These are phyloP conservation scores for Sipha flava DNA, from an alignment of 1,140 invertebrate genomes.

Conservation along the genomic window DNA sequence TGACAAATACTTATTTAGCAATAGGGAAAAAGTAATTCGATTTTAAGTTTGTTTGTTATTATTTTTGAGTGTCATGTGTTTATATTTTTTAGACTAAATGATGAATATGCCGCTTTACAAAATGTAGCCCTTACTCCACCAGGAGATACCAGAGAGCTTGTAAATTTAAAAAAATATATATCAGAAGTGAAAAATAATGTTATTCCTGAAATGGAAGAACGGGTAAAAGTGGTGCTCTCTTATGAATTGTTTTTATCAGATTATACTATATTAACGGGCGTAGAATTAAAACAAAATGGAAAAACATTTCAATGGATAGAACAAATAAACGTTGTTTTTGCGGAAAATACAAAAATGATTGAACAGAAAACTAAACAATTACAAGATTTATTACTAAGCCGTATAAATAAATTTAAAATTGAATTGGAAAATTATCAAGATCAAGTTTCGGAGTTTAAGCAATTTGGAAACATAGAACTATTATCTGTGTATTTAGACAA, in stretches of 20 bases:
- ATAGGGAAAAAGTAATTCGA: slow-evolving; percentile 61
- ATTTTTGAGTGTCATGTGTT: neutral
- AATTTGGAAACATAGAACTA: slow-evolving; percentile 80
- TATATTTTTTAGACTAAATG: slow-evolving; percentile 58
- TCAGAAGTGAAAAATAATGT: slow-evolving; percentile 63
- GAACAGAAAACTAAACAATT: slow-evolving; percentile 77
- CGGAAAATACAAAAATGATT: slow-evolving; percentile 70
- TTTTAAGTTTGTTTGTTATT: neutral
- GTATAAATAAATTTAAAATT: slow-evolving; percentile 61
- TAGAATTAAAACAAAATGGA: slow-evolving; percentile 80
- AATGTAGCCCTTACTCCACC: slow-evolving; percentile 70
- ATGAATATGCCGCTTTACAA: slow-evolving; percentile 75
- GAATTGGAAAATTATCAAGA: slow-evolving; percentile 71
- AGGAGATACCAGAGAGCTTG: slow-evolving; percentile 71
- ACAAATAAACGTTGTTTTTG: slow-evolving; percentile 67
- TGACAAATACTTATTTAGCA: slow-evolving; percentile 70
- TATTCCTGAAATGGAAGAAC: slow-evolving; percentile 64
- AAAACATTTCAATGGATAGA: slow-evolving; percentile 75
- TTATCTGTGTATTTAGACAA: slow-evolving; percentile 76
- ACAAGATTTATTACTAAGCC: slow-evolving; percentile 62
- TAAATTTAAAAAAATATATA: slow-evolving; percentile 71
- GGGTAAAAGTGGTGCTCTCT: slow-evolving; percentile 53
- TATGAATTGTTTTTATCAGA: slow-evolving; percentile 68
- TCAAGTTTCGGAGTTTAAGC: slow-evolving; percentile 76
- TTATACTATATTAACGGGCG: slow-evolving; percentile 63